Base-by-base conservation (phyloP, 2,797 vertebrate species). In the Merluccius polli region DNA sequence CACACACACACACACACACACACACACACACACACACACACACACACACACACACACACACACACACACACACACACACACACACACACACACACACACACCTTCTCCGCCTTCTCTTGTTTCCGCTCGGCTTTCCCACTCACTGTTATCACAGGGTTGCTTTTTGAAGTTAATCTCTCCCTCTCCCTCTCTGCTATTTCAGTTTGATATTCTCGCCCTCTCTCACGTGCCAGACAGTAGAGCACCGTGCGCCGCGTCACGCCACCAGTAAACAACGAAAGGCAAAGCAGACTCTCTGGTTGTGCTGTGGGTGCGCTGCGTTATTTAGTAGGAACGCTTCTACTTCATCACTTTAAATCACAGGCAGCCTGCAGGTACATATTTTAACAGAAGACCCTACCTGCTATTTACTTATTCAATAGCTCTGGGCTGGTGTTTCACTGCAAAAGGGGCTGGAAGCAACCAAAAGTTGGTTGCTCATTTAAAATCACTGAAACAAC, bases 81-180 rank as follows among this genome's bases (percentile, higher is more conserved):
- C 68, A 31, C 30, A 31, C 69, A 30, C 68, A 29, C 29, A 32
- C 68, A 18, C 29, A 18, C 69, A 21, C 30, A 31, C 31, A 21
- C 31, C 8, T 8, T 31, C 68, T 18, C 36, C 30, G 2, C 67
- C 30, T 32, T 41, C 71, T 44, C 71, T 72, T 27, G 27, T 41
- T 48, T 48, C 72, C 36, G 27, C 30, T 52, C 15, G 29, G 67
- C 31, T 70, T 63, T 76, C 33, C 72, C 33, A 16, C 21, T 24
- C 38, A 80, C 78, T 68, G 71, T 76, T 75, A 72, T 73, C 72
- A 75, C 73, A 15, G 16, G 15, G 44, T 71, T 71, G 65, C 68
- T 71, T 76, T 52, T 65, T 10, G 33, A 16, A 35, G 33, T 76
- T 73, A n/a, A 73, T 79, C 67, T 78, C 77, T 73, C 74, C 27